Base-by-base conservation (phyloP, 2,113 vertebrate species). In the Zosterops lateralis region DNA sequence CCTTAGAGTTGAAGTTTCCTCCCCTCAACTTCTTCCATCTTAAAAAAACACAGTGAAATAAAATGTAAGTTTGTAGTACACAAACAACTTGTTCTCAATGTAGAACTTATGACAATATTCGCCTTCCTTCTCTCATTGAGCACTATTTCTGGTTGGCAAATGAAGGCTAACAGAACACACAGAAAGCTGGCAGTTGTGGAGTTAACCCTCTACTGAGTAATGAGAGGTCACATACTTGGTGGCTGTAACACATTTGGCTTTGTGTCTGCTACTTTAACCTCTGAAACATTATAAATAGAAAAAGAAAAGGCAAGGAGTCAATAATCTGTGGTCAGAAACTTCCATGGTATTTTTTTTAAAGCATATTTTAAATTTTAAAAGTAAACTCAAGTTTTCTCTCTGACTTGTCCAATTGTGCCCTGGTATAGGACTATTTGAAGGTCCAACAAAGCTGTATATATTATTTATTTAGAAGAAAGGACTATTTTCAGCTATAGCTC, bases 241-340 rank as follows among this genome's bases (percentile, higher is more conserved):
- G 84, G 75, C 77, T 34, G 12, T 84, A 64, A 90, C 90, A 79
- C 32, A 36, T 89, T 89, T 95, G 76, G 74, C 36, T 70, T 92
- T 84, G 48, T 56, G 32, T 53, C 29, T 75, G 42, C 72, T 93
- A 32, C 29, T 66, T 88, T 84, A 44, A 64, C 91, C 34, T 50
- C 62, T 68, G 42, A 32, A 51, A 66, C 3, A 9, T 56, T 14
- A 67, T 62, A 60, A 85, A 32, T 38, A 54, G 57, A 66, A 56
- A 50, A 51, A 56, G 6, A 62, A 61, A 53, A 73, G 12, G 29
- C 10, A 21, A 6, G 22, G 48, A 60, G 2, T 70, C n/a, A 29
- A 29, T 54, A 32, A 45, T 16, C 12, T 29, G 12, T 42, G 32
- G 26, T 53, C 3, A 88, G 47, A 86, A 70, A 24, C 20, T 57